Conservation (phyloP, 2,888 invertebrate species). For the Lissonota sp. region DNA sequence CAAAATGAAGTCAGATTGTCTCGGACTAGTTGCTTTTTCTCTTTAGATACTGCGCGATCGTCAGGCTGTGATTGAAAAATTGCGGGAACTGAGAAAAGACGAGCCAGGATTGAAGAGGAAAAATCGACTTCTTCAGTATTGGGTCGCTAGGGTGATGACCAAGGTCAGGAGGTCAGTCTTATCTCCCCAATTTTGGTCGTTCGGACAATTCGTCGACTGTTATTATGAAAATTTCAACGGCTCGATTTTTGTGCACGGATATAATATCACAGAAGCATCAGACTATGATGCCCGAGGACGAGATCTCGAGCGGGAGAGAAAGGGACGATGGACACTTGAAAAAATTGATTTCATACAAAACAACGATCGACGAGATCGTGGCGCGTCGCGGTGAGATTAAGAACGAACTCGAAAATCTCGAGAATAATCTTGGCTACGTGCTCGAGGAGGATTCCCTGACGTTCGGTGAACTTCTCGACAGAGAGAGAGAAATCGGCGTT, state of each 20-base stretch:
- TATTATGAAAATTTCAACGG: not conserved
- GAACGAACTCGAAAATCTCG: slow-evolving; percentile 57
- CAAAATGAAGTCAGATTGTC: not conserved
- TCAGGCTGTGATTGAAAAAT: slow-evolving; percentile 62
- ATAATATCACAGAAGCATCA: slow-evolving; percentile 65
- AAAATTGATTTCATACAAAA: slow-evolving; percentile 68
- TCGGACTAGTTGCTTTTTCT: not conserved
- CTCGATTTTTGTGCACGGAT: too few species aligned
- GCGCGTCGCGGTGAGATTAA: slow-evolving; percentile 56
- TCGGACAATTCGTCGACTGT: slow-evolving; percentile 24
- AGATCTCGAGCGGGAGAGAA: slow-evolving; percentile 46
- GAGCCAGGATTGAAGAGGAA: slow-evolving; percentile 59
- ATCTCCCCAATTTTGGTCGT: slow-evolving; percentile 2
- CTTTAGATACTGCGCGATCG: slow-evolving; percentile 69
- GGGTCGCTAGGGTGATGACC: slow-evolving; percentile 60
- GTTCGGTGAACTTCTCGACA: slow-evolving; percentile 61
- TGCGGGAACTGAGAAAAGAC: slow-evolving; percentile 65
- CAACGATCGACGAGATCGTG: slow-evolving; percentile 65
- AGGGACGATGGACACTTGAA: slow-evolving; percentile 66
- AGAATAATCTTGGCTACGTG: slow-evolving; percentile 44
- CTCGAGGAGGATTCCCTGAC: slow-evolving; percentile 58
- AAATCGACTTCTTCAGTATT: slow-evolving; percentile 70
- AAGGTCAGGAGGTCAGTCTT: slow-evolving; percentile 65
- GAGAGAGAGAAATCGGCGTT: slow-evolving; percentile 66
- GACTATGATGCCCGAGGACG: slow-evolving; percentile 62